A percentile compares a stretch with the other conserved stretches of the same genome.
These are phyloP conservation scores for Sinonovacula constricta DNA, from an alignment of 1,140 invertebrate species.

Conservation along the genomic window DNA sequence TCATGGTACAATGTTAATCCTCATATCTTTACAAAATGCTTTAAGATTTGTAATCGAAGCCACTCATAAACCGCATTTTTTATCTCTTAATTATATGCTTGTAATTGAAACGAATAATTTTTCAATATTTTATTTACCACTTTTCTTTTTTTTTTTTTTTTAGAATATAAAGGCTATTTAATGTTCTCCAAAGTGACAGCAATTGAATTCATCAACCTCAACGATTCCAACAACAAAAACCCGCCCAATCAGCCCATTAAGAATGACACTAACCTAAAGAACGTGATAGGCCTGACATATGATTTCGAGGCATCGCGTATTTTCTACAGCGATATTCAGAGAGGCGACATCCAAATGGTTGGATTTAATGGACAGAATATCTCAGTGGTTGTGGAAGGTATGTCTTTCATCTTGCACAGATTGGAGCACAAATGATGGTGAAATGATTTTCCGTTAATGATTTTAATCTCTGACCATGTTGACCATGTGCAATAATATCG, in stretches of 20 bases:
- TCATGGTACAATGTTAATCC: too few species aligned
- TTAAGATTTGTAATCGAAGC: too few species aligned
- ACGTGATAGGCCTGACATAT: slow-evolving; percentile 90
- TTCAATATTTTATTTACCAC: too few species aligned
- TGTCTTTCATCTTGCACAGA: not conserved
- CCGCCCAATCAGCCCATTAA: slow-evolving; percentile 87
- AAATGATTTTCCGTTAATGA: too few species aligned
- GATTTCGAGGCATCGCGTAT: slow-evolving; percentile 85
- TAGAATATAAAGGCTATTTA: slow-evolving; percentile 89
- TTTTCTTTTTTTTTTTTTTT: too few species aligned
- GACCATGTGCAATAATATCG: too few species aligned
- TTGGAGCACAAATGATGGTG: too few species aligned
- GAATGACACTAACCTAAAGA: slow-evolving; percentile 85
- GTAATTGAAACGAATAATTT: too few species aligned
- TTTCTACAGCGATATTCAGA: slow-evolving; percentile 93
- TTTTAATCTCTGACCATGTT: too few species aligned
- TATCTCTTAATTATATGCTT: too few species aligned
- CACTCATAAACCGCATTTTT: too few species aligned
- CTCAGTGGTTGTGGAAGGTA: slow-evolving; percentile 83
- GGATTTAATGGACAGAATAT: slow-evolving; percentile 89
- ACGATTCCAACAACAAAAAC: slow-evolving; percentile 85
- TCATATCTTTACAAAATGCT: too few species aligned
- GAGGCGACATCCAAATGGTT: slow-evolving; percentile 90
- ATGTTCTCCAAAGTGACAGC: slow-evolving; percentile 95
- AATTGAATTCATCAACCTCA: slow-evolving; percentile 90